Conservation (phyloP, 1,140 invertebrate species). For the Drosophila ironensis region DNA sequence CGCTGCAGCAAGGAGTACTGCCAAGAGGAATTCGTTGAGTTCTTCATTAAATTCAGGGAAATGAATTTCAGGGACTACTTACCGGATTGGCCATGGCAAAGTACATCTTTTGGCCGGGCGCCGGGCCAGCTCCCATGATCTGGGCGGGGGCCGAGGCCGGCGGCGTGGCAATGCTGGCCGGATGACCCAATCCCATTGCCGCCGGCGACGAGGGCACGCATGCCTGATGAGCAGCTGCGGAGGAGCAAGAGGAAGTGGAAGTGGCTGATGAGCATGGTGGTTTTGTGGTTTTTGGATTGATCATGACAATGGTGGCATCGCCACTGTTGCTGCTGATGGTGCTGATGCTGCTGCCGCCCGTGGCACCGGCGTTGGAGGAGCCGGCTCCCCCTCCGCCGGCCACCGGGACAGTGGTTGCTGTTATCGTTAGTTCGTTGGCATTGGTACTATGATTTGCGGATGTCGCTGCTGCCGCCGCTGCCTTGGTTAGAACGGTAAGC, state of each 20-base stretch:
- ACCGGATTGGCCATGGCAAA: conserved; percentile 74
- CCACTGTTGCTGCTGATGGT: conserved; percentile 13
- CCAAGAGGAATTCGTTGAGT: not conserved
- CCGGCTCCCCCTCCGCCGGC: conserved; percentile 3
- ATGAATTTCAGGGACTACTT: conserved; percentile 3
- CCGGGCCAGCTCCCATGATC: conserved; percentile 47
- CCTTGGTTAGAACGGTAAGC: conserved; percentile 64
- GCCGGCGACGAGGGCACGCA: conserved; percentile 75
- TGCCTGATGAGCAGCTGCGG: conserved; percentile 57
- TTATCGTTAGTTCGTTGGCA: conserved; percentile 70
- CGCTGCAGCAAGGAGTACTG: conserved; percentile 65
- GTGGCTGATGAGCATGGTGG: conserved; percentile 43
- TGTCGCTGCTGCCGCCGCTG: no score
- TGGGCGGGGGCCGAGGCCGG: conserved; percentile 64
- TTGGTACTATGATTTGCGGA: conserved; percentile 65
- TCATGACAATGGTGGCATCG: conserved; percentile 63
- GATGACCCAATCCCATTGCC: conserved; percentile 55
- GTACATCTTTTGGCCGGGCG: conserved; percentile 55
- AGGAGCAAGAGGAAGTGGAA: conserved; percentile 55
- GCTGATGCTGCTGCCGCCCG: no score
- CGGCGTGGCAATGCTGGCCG: conserved; percentile 63
- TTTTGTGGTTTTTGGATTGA: conserved; percentile 48
- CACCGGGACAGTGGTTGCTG: conserved; percentile 6
- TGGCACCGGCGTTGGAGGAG: no score
- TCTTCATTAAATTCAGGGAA: conserved; percentile 6